phyloP scores from a whole-genome alignment of 2,797 vertebrate genomes.

The Poeciliopsis paucimaculata region DNA sequence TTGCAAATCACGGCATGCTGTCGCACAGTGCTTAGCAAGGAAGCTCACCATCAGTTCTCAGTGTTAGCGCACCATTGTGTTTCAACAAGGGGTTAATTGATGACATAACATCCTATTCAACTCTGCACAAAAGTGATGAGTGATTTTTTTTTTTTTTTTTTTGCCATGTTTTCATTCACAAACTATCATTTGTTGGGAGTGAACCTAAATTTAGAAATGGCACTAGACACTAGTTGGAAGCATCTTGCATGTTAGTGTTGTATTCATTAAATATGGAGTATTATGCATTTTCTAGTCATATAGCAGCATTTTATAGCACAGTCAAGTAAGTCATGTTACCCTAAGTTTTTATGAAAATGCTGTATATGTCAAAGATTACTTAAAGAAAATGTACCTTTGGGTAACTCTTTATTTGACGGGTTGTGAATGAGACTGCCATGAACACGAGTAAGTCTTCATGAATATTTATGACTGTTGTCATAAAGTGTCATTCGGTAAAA shows the following conservation, averaged over 20 bases:
- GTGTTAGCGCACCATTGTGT: background rate
- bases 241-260: constrained; percentile 13
- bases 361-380: too few relatives aligned
- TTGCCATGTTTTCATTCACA: constrained; percentile 8
- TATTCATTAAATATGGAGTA: constrained; percentile 1
- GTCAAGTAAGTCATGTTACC: too few relatives aligned
- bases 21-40: constrained; percentile 2
- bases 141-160: background rate
- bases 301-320: too few relatives aligned
- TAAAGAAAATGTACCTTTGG: too few relatives aligned
- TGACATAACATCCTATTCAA: constrained; percentile 18
- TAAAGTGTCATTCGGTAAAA: too few relatives aligned
- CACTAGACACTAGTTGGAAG: constrained; percentile 23
- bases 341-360: too few relatives aligned
- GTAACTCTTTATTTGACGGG: too few relatives aligned
- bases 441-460: too few relatives aligned
- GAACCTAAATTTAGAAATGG: constrained; percentile 16
- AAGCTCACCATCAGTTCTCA: background rate
- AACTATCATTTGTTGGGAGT: constrained; percentile 14
- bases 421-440: too few relatives aligned
- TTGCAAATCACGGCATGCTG: constrained; percentile 3
- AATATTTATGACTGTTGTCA: too few relatives aligned
- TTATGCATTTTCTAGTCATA: too few relatives aligned
- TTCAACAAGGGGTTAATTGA: constrained; percentile 23
- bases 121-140: constrained; percentile 29